Conservation (phyloP, 2,888 invertebrate species). For the Gisinianus flammeolus region DNA sequence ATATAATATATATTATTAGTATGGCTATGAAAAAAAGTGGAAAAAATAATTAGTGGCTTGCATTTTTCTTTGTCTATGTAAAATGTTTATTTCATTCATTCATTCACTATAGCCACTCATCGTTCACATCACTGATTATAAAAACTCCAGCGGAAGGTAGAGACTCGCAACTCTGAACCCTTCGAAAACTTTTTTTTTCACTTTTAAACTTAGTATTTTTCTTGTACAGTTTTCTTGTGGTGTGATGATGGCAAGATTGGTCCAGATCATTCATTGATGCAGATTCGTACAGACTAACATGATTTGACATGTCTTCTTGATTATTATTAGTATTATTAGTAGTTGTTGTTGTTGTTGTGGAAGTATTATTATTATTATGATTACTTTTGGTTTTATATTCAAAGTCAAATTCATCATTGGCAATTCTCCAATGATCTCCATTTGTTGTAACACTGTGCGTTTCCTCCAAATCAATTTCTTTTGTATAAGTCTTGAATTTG, state of each 20-base stretch:
- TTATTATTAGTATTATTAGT: neutral
- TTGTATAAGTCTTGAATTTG: conserved; percentile 38
- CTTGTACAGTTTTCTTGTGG: conserved; percentile 21
- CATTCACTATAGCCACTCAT: too few relatives aligned
- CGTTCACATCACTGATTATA: too few relatives aligned
- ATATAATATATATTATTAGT: too few relatives aligned
- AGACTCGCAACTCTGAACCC: conserved; percentile 28
- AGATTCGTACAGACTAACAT: conserved; percentile 3
- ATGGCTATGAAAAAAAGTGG: too few relatives aligned
- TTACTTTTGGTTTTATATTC: neutral
- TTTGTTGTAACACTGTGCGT: conserved; percentile 42
- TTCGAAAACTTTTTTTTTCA: conserved; percentile 26
- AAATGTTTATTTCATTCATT: too few relatives aligned
- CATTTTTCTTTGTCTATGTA: too few relatives aligned
- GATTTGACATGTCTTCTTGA: neutral
- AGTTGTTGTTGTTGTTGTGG: neutral
- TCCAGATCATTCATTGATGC: conserved; percentile 38
- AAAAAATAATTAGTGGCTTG: too few relatives aligned
- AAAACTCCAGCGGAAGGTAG: conserved; percentile 8
- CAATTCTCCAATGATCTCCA: too few relatives aligned
- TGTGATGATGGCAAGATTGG: neutral
- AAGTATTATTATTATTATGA: neutral
- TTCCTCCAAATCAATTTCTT: conserved; percentile 25
- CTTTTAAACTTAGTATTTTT: conserved; percentile 28
- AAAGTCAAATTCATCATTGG: conserved; percentile 48